Evolutionary conservation across 2,888 invertebrate species (phyloP), one percentile per base, ranked within the genome.

Genomic region (Podotricha telesiphe): DNA sequence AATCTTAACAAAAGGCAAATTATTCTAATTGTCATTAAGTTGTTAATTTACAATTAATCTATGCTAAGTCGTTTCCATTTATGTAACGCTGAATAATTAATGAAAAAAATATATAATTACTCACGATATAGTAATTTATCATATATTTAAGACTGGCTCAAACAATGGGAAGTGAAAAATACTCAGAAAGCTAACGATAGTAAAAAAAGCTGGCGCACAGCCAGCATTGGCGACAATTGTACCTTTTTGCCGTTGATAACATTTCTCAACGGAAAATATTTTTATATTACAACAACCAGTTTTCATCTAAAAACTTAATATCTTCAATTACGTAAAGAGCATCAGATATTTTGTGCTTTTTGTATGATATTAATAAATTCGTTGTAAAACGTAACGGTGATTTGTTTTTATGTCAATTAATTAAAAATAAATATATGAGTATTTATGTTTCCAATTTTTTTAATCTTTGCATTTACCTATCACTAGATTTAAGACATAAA

Each of bases 241-340:
- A 74, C 73, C 72, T 75, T 75, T 75, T 75, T 73, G 80, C 77
- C 77, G 77, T 78, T 80, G 79, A 82, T 78, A 84, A 83, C 83
- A 78, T 76, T 77, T 80, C 83, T 80, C 83, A 84, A 80, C 83
- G 86, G 80, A 80, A 83, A 81, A 85, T 84, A 80, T 76, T 78
- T 78, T 75, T 73, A 72, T 73, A 70, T 69, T 74, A 72, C 58
- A 68, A 59, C 55, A 53, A 65, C 20, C 37, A 61, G 42, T 45
- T n/a, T n/a, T n/a, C 59, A 45, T 59, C 22, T 59, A 45, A 58
- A 34, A 67, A 59, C 22, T 65, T 72, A 68, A 68, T 64, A 40
- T 70, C 62, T 66, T 59, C 72, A 72, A 70, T 72, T 68, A 72
- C 67, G 53, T 59, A 70, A 70, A 72, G 63, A 68, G 70, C 68